Conservation (phyloP, 2,113 vertebrate genomes). For the Pholis gunnellus region DNA sequence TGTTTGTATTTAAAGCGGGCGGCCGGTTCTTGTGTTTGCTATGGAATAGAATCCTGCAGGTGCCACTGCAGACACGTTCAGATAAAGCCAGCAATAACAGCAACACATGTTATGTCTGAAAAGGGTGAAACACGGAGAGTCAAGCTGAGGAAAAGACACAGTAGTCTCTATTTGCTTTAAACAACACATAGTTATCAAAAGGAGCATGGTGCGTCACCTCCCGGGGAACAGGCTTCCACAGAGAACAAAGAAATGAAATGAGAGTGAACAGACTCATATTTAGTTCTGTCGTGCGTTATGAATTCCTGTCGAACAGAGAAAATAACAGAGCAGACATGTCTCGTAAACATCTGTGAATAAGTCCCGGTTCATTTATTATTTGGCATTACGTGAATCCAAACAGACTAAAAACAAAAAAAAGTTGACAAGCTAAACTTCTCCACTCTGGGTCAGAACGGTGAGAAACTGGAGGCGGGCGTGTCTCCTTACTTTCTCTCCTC, state of each 20-base stretch:
- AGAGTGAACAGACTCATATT: background rate
- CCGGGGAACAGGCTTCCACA: background rate
- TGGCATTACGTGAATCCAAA: constrained; percentile 13
- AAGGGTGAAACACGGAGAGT: background rate
- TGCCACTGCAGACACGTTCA: too few species aligned
- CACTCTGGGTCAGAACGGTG: background rate
- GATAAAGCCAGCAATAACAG: background rate
- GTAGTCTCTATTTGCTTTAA: background rate
- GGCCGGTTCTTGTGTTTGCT: too few species aligned
- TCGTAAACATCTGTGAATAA: background rate
- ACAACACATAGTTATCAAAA: background rate
- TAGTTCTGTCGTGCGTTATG: background rate
- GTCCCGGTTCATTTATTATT: background rate
- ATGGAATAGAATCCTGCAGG: too few species aligned
- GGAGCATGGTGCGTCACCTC: background rate
- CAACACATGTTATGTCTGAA: background rate
- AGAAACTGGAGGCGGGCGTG: background rate
- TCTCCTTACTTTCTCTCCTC: background rate
- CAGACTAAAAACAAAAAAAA: background rate
- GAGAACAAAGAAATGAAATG: background rate
- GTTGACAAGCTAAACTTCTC: background rate
- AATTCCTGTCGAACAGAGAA: constrained; percentile 2
- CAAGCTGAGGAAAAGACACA: background rate
- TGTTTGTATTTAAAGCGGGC: too few species aligned
- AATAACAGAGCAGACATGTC: background rate